Percentiles rank a stretch among this genome's conserved stretches.
Evolutionary conservation across 1,140 invertebrate genomes (phyloP).

Genomic region (Pteromalus puparum): DNA sequence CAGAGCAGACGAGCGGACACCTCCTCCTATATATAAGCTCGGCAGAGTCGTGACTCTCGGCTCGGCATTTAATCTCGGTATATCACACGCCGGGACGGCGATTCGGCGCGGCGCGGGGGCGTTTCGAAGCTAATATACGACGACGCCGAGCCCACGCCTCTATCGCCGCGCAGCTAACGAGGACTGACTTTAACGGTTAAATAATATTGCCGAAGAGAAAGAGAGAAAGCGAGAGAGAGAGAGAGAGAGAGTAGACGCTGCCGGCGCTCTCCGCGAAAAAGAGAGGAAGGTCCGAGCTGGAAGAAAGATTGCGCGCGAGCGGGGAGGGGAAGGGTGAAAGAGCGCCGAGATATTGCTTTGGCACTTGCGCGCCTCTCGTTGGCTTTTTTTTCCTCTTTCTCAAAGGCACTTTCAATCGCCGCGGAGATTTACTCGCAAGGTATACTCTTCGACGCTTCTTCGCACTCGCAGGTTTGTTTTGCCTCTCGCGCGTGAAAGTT

Average conservation of each 20-base stretch:
- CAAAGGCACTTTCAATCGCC: slow-evolving; percentile 18
- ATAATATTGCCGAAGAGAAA: slow-evolving; percentile 61
- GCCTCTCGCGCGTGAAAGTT: not conserved
- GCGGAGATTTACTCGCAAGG: slow-evolving; percentile 3
- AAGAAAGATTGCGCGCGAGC: not conserved
- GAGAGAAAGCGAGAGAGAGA: slow-evolving; percentile 23
- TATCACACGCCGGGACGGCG: slow-evolving; percentile 39
- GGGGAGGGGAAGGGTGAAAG: not conserved
- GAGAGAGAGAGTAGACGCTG: slow-evolving; percentile 17
- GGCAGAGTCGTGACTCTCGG: slow-evolving; percentile 5
- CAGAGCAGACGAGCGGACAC: not conserved
- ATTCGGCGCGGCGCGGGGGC: slow-evolving; percentile 57
- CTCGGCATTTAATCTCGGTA: slow-evolving; percentile 50
- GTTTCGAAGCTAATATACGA: slow-evolving; percentile 69
- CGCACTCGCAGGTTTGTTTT: not conserved
- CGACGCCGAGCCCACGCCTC: slow-evolving; percentile 68
- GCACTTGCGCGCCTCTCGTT: not conserved
- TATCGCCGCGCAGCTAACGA: slow-evolving; percentile 66
- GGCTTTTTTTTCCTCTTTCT: not conserved
- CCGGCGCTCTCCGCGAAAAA: slow-evolving; percentile 7
- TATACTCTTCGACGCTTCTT: not conserved
- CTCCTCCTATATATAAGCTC: not conserved
- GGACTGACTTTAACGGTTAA: slow-evolving; percentile 70
- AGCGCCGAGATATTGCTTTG: not conserved
- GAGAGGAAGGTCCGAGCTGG: slow-evolving; percentile 6